A percentile compares a stretch with the other conserved stretches of the same genome.
phyloP scores from a whole-genome alignment of 2,113 vertebrate species.

The Scopus umbretta region DNA sequence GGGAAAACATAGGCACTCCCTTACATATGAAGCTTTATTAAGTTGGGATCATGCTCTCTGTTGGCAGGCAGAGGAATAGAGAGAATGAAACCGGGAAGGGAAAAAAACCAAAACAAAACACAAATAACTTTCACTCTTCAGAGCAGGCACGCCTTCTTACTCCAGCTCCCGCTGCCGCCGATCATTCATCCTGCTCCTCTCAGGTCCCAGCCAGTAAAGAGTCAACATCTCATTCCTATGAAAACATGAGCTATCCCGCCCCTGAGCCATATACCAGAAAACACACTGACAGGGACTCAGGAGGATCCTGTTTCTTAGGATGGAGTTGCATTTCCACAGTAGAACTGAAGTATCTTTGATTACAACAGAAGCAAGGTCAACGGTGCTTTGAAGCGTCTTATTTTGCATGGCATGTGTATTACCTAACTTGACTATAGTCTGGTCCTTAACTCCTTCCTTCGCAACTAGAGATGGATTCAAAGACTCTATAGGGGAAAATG shows the following conservation, averaged over 20 bases:
- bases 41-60: constrained; percentile 75
- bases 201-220: constrained; percentile 35
- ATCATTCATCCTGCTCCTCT: constrained; percentile 53
- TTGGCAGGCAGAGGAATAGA: constrained; percentile 71
- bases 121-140: constrained; percentile 60
- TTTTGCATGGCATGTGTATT: background rate
- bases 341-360: background rate
- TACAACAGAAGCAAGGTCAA: constrained; percentile 24
- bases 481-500: background rate
- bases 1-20: constrained; percentile 60
- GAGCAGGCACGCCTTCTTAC: constrained; percentile 57
- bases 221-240: background rate
- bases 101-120: background rate
- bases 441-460: constrained; percentile 19
- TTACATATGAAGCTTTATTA: constrained; percentile 31
- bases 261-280: background rate
- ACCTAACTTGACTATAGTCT: background rate
- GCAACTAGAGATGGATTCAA: background rate
- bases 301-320: background rate
- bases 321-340: background rate
- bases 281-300: background rate
- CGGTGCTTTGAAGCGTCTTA: background rate
- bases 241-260: constrained; percentile 9
- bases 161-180: background rate
- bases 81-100: constrained; percentile 5